Percentiles rank a stretch among this genome's conserved stretches.
These are phyloP conservation scores for Chelonia mydas DNA, from an alignment of 2,797 vertebrate species.

Conservation along the genomic window DNA sequence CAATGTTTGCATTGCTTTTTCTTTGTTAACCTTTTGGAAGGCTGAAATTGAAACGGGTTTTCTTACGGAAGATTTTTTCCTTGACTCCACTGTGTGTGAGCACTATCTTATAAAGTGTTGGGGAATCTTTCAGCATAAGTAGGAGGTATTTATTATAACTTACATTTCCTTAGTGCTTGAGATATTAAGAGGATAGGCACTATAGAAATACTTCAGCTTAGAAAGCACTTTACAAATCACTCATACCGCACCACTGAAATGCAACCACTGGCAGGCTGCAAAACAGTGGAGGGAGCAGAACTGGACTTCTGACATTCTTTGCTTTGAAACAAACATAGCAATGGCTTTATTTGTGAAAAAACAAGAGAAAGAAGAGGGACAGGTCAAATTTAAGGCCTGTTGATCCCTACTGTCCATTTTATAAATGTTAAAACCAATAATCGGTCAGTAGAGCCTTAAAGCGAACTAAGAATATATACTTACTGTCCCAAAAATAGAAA, in stretches of 20 bases:
- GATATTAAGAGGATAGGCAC: neutral
- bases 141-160: neutral
- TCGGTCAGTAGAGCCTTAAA: neutral
- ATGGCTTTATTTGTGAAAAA: neutral
- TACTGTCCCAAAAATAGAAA: neutral
- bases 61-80: neutral
- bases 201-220: neutral
- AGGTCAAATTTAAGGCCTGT: neutral
- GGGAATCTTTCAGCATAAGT: neutral
- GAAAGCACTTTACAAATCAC: neutral
- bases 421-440: neutral
- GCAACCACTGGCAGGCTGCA: neutral
- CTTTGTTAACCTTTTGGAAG: neutral
- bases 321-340: neutral
- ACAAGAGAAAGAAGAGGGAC: neutral
- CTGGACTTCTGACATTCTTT: rapidly evolving
- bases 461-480: neutral
- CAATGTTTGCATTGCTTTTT: neutral
- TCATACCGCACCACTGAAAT: neutral
- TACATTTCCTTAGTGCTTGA: neutral
- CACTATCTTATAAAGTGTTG: neutral
- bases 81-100: neutral
- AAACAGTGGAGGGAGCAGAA: neutral
- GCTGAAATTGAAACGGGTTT: neutral
- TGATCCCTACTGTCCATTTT: neutral